Evolutionary conservation across 2,113 vertebrate species (phyloP), one percentile per base, ranked within the genome.

Genomic region (Microcebus ravelobensis): DNA sequence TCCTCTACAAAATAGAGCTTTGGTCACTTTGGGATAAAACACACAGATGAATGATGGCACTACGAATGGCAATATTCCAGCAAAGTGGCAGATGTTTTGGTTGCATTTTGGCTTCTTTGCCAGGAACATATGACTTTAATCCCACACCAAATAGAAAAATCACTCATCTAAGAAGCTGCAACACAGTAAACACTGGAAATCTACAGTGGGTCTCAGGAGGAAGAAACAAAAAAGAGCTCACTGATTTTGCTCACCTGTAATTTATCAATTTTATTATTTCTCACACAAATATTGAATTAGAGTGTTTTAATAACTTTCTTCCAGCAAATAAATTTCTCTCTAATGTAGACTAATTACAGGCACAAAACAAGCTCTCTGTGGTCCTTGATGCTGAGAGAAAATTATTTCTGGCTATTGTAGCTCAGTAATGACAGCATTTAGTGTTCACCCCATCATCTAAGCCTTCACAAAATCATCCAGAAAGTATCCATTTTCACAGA

Each of bases 251-350:
- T 96, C 88, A 97, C 96, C 94, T 96, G 39, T 92, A 97, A 96
- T 96, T 96, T 96, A 95, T 96, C 96, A 95, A 82, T 96, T 96
- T 96, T 97, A 97, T 97, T 95, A 95, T 86, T 97, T 97, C 86
- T 94, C 89, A 90, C 70, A 90, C 65, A 94, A 96, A 93, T 96
- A 96, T 97, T 97, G 87, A 94, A 97, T 97, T 97, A 96, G 57
- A 93, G 70, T 80, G 29, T 95, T 95, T 96, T 97, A 96, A 98
- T 97, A 98, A 96, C 89, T 96, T 97, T 87, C 93, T 81, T 87
- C 36, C 21, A 91, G 63, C 39, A 96, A 97, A 96, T 95, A 79
- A 90, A 87, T 97, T 97, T 97, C 77, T 97, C 76, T 96, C 93
- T 59, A 84, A 87, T 65, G 65, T 82, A 84, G 86, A 93, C 93